A percentile compares a stretch with the other conserved stretches of the same genome.
phyloP scores from a whole-genome alignment of 2,888 invertebrate genomes.

The Chymomyza caudatula region DNA sequence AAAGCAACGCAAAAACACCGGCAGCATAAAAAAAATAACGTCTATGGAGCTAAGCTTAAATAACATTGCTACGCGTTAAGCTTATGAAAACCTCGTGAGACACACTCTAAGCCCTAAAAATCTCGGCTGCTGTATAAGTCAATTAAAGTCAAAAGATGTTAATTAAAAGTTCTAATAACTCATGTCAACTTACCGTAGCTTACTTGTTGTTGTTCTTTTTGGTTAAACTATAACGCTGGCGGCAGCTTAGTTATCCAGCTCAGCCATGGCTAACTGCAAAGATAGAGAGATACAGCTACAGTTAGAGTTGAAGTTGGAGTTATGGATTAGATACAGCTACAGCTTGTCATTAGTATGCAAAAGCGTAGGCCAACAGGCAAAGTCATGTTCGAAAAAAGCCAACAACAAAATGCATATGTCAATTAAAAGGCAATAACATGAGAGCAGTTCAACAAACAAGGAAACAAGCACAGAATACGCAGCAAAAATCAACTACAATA shows the following conservation, averaged over 20 bases:
- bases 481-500: conserved; percentile 16
- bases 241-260: conserved; percentile 2
- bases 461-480: not conserved
- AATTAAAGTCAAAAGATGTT: conserved; percentile 1
- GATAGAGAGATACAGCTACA: conserved; percentile 15
- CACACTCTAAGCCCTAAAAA: not conserved
- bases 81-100: not conserved
- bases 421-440: conserved; percentile 65
- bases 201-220: conserved; percentile 27
- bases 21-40: conserved; percentile 49
- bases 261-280: conserved; percentile 45
- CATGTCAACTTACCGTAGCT: conserved; percentile 49
- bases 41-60: not conserved
- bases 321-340: not conserved
- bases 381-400: not conserved
- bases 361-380: not conserved
- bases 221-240: conserved; percentile 43
- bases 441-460: conserved; percentile 6
- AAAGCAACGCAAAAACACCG: conserved; percentile 46
- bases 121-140: not conserved
- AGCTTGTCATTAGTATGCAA: conserved; percentile 56
- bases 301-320: not conserved
- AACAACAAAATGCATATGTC: conserved; percentile 57
- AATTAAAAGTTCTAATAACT: conserved; percentile 47
- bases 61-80: not conserved